Evolutionary conservation across 2,888 invertebrate species (phyloP).

Genomic region (Agrilus biguttatus): DNA sequence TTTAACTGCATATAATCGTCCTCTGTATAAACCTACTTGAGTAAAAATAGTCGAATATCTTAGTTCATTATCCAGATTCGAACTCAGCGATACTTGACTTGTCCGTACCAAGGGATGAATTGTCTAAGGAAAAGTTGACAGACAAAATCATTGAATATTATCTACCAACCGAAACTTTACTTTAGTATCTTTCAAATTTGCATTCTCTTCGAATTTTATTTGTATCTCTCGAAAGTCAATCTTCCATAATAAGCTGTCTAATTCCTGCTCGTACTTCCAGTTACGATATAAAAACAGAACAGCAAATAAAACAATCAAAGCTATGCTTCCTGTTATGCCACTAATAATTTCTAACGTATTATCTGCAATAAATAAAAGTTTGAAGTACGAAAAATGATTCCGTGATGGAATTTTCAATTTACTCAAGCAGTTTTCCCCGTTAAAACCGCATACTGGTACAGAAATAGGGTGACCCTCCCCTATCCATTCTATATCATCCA

Average conservation of each 20-base stretch:
- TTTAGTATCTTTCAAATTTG: conserved; percentile 25
- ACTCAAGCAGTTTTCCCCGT: conserved; percentile 82
- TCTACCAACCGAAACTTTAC: too few species aligned
- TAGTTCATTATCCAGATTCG: conserved; percentile 84
- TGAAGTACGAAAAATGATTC: neutral
- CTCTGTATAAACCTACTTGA: conserved; percentile 78
- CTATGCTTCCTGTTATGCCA: conserved; percentile 64
- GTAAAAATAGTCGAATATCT: conserved; percentile 83
- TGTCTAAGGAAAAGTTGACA: conserved; percentile 22
- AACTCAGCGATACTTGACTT: conserved; percentile 81
- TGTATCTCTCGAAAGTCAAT: conserved; percentile 84
- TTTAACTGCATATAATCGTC: conserved; percentile 75
- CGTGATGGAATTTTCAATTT: conserved; percentile 31
- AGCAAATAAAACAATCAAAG: conserved; percentile 56
- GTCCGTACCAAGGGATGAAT: conserved; percentile 56
- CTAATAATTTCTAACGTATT: conserved; percentile 72
- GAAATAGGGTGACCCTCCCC: conserved; percentile 63
- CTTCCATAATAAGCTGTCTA: conserved; percentile 87
- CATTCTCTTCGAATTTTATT: conserved; percentile 45
- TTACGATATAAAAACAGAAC: conserved; percentile 70
- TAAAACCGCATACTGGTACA: conserved; percentile 81
- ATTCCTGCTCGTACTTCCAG: conserved; percentile 87
- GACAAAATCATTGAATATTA: too few species aligned
- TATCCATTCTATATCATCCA: conserved; percentile 63
- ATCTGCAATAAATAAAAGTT: conserved; percentile 29